phyloP scores from a whole-genome alignment of 2,888 invertebrate species.

The Tridacna crocea region DNA sequence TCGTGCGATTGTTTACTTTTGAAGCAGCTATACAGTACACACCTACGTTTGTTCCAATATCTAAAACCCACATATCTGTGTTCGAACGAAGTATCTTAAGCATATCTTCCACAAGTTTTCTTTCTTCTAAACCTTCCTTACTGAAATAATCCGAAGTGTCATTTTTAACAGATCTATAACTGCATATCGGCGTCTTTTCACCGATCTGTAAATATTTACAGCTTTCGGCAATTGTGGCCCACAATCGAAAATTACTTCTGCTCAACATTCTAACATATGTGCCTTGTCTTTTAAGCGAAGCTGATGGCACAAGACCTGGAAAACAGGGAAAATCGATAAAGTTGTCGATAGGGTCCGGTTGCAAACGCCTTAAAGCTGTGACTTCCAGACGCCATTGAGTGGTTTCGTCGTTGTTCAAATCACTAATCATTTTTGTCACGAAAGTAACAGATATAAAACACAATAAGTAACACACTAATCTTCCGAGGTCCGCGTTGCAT shows the following conservation, averaged over 20 bases:
- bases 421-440: neutral
- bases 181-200: slow-evolving; percentile 7
- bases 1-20: neutral
- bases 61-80: neutral
- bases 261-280: slow-evolving; percentile 2
- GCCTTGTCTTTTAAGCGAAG: neutral
- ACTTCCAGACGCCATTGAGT: too few species aligned
- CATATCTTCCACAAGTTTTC: slow-evolving; percentile 2
- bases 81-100: neutral
- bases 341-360: slow-evolving; percentile 1
- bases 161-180: slow-evolving; percentile 3
- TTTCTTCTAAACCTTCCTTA: neutral
- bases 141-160: slow-evolving; percentile 13
- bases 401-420: neutral
- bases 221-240: slow-evolving; percentile 3
- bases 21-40: slow-evolving; percentile 16
- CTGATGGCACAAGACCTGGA: neutral
- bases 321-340: slow-evolving; percentile 7
- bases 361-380: neutral
- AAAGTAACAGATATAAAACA: neutral
- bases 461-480: neutral
- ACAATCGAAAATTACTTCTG: neutral
- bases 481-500: too few species aligned
- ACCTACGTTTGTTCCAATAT: neutral
- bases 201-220: slow-evolving; percentile 15